phyloP scores from a whole-genome alignment of 2,113 vertebrate genomes.

The Bettongia penicillata region DNA sequence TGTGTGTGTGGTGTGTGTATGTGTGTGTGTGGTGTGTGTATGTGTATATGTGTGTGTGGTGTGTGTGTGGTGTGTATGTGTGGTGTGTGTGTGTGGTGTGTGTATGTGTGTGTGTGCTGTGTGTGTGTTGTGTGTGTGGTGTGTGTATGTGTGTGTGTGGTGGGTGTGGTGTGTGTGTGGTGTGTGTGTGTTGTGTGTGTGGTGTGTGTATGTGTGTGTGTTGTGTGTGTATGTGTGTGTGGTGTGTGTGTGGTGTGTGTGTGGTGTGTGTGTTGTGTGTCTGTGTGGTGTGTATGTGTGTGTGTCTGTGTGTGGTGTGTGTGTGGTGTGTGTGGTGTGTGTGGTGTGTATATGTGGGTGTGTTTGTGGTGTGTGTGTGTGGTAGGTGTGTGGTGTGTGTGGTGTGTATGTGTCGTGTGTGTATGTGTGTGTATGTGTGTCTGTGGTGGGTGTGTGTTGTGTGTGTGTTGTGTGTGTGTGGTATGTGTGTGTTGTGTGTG shows the following conservation, averaged over 20 bases:
- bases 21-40: too few species aligned
- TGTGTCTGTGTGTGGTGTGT: constrained; percentile 28
- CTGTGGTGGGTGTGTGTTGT: too few species aligned
- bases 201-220: too few species aligned
- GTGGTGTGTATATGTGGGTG: not conserved
- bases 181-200: constrained; percentile 32
- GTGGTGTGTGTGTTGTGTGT: constrained; percentile 27
- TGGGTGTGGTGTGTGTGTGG: too few species aligned
- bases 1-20: not conserved
- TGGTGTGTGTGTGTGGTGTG: too few species aligned
- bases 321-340: not conserved
- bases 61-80: constrained; percentile 35
- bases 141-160: constrained; percentile 31
- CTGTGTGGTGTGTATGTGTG: not conserved
- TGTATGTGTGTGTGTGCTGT: constrained; percentile 35
- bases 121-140: too few species aligned
- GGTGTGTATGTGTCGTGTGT: too few species aligned
- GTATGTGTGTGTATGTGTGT: constrained; percentile 42
- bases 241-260: too few species aligned
- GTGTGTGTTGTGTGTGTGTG: too few species aligned
- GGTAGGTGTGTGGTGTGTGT: too few species aligned
- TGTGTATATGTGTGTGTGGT: too few species aligned
- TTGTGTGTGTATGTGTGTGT: constrained; percentile 19
- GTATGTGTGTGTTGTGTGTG: constrained; percentile 40
- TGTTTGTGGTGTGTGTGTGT: constrained; percentile 36